Evolutionary conservation across 2,797 vertebrate genomes (phyloP).

Genomic region (Poeciliopsis presidionis): DNA sequence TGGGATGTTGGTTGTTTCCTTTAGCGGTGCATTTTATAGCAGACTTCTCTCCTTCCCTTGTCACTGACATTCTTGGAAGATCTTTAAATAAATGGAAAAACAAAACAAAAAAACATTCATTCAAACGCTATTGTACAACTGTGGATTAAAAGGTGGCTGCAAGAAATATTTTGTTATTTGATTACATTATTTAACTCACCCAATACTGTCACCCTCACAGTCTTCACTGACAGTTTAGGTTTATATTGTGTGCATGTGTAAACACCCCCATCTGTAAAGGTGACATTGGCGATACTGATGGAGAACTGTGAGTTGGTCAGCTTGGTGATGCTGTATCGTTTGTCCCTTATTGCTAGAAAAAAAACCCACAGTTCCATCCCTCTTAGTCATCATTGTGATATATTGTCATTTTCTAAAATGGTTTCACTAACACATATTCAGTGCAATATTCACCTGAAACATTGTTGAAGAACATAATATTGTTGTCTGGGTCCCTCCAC

Average conservation of each 20-base stretch:
- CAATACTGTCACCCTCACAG: slow-evolving; percentile 73
- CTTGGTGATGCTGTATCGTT: slow-evolving; percentile 57
- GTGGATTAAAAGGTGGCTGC: not conserved
- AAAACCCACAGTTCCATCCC: not conserved
- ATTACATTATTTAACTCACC: slow-evolving; percentile 53
- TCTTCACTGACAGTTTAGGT: slow-evolving; percentile 11
- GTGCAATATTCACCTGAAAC: slow-evolving; percentile 51
- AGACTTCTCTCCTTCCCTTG: slow-evolving; percentile 32
- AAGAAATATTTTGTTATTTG: not conserved
- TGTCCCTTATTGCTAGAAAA: slow-evolving; percentile 62
- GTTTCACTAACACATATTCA: not conserved
- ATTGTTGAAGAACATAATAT: slow-evolving; percentile 69
- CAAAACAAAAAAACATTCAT: not conserved
- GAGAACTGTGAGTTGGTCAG: slow-evolving; percentile 60
- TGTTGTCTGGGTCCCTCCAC: slow-evolving; percentile 72
- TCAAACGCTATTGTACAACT: not conserved
- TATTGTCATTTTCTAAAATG: not conserved
- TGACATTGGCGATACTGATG: slow-evolving; percentile 66
- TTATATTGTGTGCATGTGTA: slow-evolving; percentile 73
- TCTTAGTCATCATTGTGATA: not conserved
- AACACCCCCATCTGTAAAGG: slow-evolving; percentile 74
- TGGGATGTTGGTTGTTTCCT: slow-evolving; percentile 55
- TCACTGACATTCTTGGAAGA: slow-evolving; percentile 54
- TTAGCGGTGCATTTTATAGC: slow-evolving; percentile 69
- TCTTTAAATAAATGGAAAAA: slow-evolving; percentile 55